Evolutionary conservation across 2,888 invertebrate species (phyloP), one percentile per base, ranked within the genome.

Genomic region (Luperina testacea): DNA sequence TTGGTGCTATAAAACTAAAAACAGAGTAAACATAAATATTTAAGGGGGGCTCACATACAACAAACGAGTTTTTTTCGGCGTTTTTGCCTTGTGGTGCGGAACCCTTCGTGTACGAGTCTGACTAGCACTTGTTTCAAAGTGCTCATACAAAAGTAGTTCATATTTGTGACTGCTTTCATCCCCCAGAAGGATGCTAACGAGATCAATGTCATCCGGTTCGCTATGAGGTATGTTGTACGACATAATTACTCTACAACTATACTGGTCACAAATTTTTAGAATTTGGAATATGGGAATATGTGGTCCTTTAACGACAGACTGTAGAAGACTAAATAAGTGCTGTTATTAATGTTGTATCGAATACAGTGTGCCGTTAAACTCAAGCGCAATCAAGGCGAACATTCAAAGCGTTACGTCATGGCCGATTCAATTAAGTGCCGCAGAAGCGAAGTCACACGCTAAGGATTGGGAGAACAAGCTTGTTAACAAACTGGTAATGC

Each of bases 251-350:
- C 70, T 63, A 79, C 64, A 69, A 78, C 42, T 59, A 75, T 11
- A 79, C 74, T 61, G 48, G 27, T 78, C 63, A 67, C 75, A 72
- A 89, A 85, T 85, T 90, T 88, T 90, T 88, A 73, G 85, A 89
- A 89, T 89, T 90, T 90, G 83, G 82, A 88, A 87, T 82, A 94
- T 94, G 95, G 95, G 95, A 96, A 95, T 95, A 95, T 95, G 96
- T 96, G 96, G 95, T 95, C 94, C 80, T 89, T 83, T 85, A 89
- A 81, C 81, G 87, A 88, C 84, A 90, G 74, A 89, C 85, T 90
- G 85, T 87, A 84, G 63, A 67, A 67, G 71, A 85, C 74, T 73
- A 83, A 74, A 74, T 65, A 76, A 86, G 85, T 87, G 85, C 88
- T 71, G 42, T 57, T 64, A 85, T 53, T 71, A 80, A 72, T 72